A percentile compares a stretch with the other conserved stretches of the same genome.
phyloP scores from a whole-genome alignment of 1,140 invertebrate species.

The Melitaea cinxia region DNA sequence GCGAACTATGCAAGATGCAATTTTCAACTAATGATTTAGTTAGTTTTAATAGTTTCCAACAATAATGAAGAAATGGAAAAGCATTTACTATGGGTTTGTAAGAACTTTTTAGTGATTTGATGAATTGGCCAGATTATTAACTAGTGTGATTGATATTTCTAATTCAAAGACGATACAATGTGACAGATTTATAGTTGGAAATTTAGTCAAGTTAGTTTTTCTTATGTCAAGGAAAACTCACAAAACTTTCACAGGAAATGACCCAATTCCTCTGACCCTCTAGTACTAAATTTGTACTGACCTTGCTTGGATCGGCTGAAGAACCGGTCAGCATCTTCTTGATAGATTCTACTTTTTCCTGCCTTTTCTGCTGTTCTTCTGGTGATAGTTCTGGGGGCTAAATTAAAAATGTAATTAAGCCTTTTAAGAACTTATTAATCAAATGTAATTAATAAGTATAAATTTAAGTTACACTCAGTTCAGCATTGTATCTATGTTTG shows the following conservation, averaged over 20 bases:
- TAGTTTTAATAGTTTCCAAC: neutral
- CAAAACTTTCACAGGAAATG: too few relatives aligned
- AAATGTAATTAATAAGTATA: too few relatives aligned
- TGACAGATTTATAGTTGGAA: too few relatives aligned
- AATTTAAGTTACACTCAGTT: too few relatives aligned
- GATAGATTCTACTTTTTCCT: conserved; percentile 94
- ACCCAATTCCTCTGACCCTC: neutral
- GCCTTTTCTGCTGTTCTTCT: conserved; percentile 90
- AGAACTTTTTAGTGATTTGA: conserved; percentile 1
- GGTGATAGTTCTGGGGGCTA: conserved; percentile 89
- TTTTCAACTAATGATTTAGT: conserved; percentile 5
- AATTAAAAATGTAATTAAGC: too few relatives aligned
- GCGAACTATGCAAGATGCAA: conserved; percentile 52
- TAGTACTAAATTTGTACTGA: conserved; percentile 32
- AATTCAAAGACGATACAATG: neutral
- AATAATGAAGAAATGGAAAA: conserved; percentile 3
- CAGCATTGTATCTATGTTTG: too few relatives aligned
- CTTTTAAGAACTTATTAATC: too few relatives aligned
- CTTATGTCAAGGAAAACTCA: neutral
- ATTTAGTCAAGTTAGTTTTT: neutral
- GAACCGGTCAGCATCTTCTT: conserved; percentile 93
- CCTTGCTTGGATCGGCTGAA: conserved; percentile 79
- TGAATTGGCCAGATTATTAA: neutral
- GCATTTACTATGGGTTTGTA: conserved; percentile 14
- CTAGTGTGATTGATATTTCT: neutral